Conservation (phyloP, 2,797 vertebrate species). For the Novumbra hubbsi region DNA sequence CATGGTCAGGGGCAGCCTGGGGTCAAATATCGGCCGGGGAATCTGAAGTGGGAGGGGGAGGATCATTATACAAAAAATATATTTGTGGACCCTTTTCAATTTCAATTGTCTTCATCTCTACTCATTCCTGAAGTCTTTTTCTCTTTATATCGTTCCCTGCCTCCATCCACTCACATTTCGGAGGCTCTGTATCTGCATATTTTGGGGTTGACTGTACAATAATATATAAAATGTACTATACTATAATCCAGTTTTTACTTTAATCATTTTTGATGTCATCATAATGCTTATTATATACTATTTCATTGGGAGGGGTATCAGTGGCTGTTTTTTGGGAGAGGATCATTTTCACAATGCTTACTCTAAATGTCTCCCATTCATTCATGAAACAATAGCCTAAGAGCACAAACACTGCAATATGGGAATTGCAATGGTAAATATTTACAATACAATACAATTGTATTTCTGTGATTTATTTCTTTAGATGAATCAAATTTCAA, state of each 20-base stretch:
- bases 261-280: background rate
- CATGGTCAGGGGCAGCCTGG: too few relatives aligned
- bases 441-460: constrained; percentile 25
- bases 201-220: too few relatives aligned
- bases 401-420: constrained; percentile 14
- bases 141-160: too few relatives aligned
- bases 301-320: background rate
- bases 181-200: too few relatives aligned
- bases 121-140: too few relatives aligned
- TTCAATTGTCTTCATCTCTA: too few relatives aligned
- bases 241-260: too few relatives aligned
- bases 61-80: background rate
- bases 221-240: too few relatives aligned
- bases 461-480: constrained; percentile 7
- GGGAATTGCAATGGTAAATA: constrained; percentile 16
- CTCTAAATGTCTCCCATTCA: background rate
- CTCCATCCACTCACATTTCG: too few relatives aligned
- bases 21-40: too few relatives aligned
- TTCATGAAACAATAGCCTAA: constrained; percentile 11
- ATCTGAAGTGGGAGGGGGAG: too few relatives aligned
- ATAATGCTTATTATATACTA: background rate
- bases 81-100: too few relatives aligned
- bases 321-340: background rate
- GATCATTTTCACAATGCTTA: background rate
- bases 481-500: background rate